phyloP scores from a whole-genome alignment of 2,113 vertebrate genomes.

The Hippocampus comes region DNA sequence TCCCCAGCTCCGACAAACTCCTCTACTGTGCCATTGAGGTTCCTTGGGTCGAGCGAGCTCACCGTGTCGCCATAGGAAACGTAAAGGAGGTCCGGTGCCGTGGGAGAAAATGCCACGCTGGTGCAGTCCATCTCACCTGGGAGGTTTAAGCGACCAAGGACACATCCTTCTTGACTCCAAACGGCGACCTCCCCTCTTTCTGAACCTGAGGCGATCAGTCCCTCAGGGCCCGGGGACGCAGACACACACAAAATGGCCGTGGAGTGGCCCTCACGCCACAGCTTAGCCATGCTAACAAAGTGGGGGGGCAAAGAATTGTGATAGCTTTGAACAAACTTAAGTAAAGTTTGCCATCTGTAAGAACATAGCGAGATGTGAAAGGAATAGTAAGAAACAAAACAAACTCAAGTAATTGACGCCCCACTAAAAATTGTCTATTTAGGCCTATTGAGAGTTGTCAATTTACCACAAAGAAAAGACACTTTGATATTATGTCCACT shows the following conservation, averaged over 20 bases:
- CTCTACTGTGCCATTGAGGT: constrained; percentile 69
- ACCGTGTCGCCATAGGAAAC: constrained; percentile 79
- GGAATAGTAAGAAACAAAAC: too few relatives aligned
- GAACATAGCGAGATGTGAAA: too few relatives aligned
- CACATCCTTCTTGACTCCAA: constrained; percentile 78
- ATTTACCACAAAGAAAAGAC: background rate
- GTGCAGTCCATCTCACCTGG: constrained; percentile 74
- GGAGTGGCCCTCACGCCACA: constrained; percentile 81
- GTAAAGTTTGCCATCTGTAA: background rate
- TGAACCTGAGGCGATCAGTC: constrained; percentile 82
- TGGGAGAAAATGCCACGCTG: constrained; percentile 76
- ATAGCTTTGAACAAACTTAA: background rate
- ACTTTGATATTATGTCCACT: background rate
- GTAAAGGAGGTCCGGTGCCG: constrained; percentile 70
- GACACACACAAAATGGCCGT: constrained; percentile 78
- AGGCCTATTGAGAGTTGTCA: too few relatives aligned
- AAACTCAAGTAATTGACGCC: background rate
- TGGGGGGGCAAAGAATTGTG: background rate
- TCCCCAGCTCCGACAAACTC: constrained; percentile 75
- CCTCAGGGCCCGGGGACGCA: constrained; percentile 65
- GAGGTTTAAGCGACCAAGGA: constrained; percentile 62
- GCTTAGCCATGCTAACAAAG: constrained; percentile 72
- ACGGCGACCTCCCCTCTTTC: constrained; percentile 80
- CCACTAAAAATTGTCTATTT: too few relatives aligned
- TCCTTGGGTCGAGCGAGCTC: constrained; percentile 79